phyloP scores from a whole-genome alignment of 2,113 vertebrate species.

The Mystacornis crossleyi region DNA sequence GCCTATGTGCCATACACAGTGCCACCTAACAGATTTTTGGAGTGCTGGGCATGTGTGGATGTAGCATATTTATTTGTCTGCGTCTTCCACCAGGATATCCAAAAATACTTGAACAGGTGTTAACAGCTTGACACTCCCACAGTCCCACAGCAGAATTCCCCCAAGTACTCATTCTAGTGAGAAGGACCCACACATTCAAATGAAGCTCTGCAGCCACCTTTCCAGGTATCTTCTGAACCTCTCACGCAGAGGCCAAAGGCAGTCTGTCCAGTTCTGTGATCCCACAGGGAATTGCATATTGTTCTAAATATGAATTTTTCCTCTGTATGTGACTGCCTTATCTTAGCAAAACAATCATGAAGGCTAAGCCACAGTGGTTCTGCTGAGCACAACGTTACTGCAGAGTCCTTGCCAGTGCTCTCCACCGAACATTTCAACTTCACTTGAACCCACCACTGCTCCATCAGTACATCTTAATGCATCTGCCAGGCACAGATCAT shows the following conservation, averaged over 20 bases:
- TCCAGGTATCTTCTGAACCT: background rate
- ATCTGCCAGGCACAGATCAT: background rate
- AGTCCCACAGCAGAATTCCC: background rate
- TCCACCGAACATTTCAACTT: background rate
- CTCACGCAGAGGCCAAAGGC: background rate
- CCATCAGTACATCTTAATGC: background rate
- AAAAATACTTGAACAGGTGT: background rate
- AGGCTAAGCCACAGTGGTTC: background rate
- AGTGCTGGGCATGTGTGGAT: accelerated
- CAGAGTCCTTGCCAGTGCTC: background rate
- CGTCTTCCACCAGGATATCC: background rate
- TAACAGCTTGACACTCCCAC: background rate
- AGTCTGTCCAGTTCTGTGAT: background rate
- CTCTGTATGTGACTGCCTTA: background rate
- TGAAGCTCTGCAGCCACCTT: background rate
- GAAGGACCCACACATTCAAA: background rate
- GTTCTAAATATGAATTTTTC: background rate
- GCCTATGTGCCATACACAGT: background rate
- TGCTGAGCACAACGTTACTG: background rate
- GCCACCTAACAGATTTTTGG: background rate
- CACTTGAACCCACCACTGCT: background rate
- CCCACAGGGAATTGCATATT: background rate
- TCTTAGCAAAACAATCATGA: background rate
- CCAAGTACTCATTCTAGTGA: background rate
- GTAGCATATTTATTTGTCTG: background rate